Conservation (phyloP, 2,888 invertebrate species). For the Himalopsyche japonica region DNA sequence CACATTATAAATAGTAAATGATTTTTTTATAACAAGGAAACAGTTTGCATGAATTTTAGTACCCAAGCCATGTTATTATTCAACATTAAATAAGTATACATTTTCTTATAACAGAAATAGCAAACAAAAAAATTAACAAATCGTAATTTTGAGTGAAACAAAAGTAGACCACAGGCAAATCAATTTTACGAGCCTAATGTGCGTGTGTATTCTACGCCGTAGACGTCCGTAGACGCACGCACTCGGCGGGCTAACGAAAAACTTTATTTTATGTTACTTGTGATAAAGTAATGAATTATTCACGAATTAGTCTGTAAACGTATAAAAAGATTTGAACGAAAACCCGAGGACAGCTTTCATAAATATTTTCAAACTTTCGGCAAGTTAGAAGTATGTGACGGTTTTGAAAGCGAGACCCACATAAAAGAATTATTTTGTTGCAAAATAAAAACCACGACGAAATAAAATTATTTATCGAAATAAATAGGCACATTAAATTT, state of each 20-base stretch:
- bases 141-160: neutral
- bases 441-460: no score
- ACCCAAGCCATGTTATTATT: no score
- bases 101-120: neutral
- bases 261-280: neutral
- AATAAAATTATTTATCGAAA: no score
- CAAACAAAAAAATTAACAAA: neutral
- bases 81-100: no score
- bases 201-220: neutral
- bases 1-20: no score
- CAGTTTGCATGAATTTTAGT: no score
- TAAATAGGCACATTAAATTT: no score
- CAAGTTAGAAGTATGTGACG: neutral
- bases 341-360: neutral
- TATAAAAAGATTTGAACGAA: neutral
- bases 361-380: neutral
- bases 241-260: neutral
- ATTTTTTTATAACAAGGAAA: no score
- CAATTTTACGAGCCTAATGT: neutral
- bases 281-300: neutral
- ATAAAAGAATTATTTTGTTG: no score
- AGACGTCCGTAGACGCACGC: neutral
- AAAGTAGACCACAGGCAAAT: neutral
- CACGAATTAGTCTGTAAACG: neutral
- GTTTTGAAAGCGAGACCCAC: neutral